A percentile compares a stretch with the other conserved stretches of the same genome.
These are phyloP conservation scores for Plemyria rubiginata DNA, from an alignment of 2,888 invertebrate genomes.

Conservation along the genomic window DNA sequence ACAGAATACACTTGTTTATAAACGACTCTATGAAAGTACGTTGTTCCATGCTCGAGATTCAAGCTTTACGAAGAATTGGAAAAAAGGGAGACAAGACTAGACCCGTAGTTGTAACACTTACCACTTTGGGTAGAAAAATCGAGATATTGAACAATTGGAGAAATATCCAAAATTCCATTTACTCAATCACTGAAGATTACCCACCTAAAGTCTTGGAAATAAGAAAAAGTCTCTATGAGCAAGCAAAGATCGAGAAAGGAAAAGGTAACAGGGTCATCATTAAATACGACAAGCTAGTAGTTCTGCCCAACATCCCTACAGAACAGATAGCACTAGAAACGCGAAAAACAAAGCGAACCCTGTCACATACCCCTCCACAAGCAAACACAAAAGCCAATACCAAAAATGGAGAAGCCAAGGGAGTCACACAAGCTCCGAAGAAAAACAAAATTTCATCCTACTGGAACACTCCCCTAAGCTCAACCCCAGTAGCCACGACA, in stretches of 20 bases:
- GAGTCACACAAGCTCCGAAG: not conserved
- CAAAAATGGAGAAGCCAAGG: not conserved
- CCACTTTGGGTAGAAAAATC: not conserved
- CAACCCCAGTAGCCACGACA: not conserved
- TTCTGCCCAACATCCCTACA: not conserved
- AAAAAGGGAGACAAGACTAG: not conserved
- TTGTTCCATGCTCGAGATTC: not conserved
- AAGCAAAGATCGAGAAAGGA: not conserved
- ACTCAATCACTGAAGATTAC: not conserved
- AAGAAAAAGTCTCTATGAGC: not conserved
- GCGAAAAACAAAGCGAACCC: not conserved
- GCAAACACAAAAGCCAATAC: not conserved
- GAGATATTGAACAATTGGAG: not conserved
- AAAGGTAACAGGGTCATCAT: not conserved
- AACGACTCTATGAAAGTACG: not conserved
- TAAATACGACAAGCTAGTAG: not conserved
- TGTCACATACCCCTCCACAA: not conserved
- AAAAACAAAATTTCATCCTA: conserved; percentile 2
- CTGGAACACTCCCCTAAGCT: not conserved
- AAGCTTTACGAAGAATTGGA: not conserved
- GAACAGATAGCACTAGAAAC: too few relatives aligned
- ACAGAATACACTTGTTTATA: not conserved
- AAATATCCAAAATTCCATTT: not conserved
- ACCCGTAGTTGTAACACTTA: not conserved
- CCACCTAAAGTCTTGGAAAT: not conserved